phyloP scores from a whole-genome alignment of 2,797 vertebrate species.

The Vespertilio murinus region DNA sequence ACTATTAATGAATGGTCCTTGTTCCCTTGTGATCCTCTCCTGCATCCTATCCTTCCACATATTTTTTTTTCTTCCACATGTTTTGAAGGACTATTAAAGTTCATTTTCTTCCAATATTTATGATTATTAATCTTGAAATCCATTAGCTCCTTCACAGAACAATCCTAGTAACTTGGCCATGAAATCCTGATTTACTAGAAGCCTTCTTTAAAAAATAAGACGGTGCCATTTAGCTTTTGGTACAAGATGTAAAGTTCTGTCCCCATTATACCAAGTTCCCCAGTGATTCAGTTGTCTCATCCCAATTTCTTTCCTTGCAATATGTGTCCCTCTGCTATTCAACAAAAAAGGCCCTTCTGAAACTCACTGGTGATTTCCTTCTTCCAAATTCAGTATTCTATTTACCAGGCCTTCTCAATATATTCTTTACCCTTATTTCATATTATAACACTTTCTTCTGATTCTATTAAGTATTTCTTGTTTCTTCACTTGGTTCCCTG shows the following conservation, averaged over 20 bases:
- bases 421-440: not conserved
- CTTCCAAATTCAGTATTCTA: not conserved
- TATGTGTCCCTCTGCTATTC: not conserved
- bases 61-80: conserved; percentile 49
- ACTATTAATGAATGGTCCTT: conserved; percentile 63
- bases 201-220: conserved; percentile 43
- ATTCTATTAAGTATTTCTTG: not conserved
- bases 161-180: not conserved
- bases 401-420: not conserved
- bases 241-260: not conserved
- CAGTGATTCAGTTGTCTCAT: not conserved
- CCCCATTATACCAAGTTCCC: not conserved
- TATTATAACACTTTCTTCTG: not conserved
- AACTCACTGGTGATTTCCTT: not conserved
- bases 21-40: conserved; percentile 46
- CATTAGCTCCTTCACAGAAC: conserved; percentile 24
- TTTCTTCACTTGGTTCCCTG: not conserved
- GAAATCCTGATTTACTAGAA: conserved; percentile 46
- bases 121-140: conserved; percentile 45
- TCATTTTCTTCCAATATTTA: conserved; percentile 49
- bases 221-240: not conserved
- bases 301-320: not conserved
- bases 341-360: not conserved
- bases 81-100: conserved; percentile 62
- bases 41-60: conserved; percentile 41